These are phyloP conservation scores for Charina bottae DNA, from an alignment of 2,113 vertebrate genomes.

Conservation along the genomic window DNA sequence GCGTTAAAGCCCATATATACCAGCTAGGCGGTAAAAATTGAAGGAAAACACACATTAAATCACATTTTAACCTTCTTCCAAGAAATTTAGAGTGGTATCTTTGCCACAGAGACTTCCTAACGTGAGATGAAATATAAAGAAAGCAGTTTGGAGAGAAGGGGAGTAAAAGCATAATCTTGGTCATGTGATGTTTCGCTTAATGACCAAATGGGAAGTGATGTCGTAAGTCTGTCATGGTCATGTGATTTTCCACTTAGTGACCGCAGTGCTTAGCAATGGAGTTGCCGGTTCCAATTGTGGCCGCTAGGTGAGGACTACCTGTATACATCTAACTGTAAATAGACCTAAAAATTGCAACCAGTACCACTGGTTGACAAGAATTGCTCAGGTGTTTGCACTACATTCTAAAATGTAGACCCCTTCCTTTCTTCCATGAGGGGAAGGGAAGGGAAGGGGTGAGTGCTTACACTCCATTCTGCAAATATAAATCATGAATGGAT, in stretches of 20 bases:
- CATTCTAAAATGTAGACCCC: too few species aligned
- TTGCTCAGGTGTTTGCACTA: too few species aligned
- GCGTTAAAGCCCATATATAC: conserved; percentile 85
- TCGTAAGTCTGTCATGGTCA: not conserved
- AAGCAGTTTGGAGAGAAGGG: not conserved
- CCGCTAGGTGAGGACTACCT: not conserved
- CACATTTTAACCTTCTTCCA: too few species aligned
- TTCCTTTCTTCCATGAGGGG: too few species aligned
- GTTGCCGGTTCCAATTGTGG: not conserved
- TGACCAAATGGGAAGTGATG: not conserved
- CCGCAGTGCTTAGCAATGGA: not conserved
- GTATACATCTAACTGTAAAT: not conserved
- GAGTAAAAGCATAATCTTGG: not conserved
- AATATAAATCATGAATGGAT: not conserved
- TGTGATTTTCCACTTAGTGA: not conserved
- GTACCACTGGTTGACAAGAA: not conserved
- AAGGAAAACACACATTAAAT: not conserved
- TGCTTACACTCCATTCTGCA: not conserved
- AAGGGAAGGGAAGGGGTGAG: too few species aligned
- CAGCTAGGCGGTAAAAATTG: conserved; percentile 69
- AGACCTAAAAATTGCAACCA: not conserved
- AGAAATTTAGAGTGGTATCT: not conserved
- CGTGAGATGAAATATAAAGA: not conserved
- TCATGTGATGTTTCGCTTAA: not conserved
- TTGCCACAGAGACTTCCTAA: not conserved